Percentiles rank a stretch among this genome's conserved stretches.
Conservation (phyloP, 1,140 invertebrate genomes). For the Panulirus ornatus region DNA sequence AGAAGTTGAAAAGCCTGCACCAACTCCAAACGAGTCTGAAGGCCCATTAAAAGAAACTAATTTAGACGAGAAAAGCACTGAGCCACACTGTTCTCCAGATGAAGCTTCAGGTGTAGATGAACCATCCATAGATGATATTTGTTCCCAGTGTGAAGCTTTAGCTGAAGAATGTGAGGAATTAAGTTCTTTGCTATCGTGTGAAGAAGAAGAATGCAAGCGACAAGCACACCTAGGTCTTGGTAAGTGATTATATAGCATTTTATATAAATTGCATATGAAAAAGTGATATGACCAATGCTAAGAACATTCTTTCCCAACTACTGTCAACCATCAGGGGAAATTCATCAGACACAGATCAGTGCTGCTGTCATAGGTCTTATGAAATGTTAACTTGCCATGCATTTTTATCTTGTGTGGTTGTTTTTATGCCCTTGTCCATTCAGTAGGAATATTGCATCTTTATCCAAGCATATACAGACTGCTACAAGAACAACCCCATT, state of each 20-base stretch:
- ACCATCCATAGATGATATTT: conserved; percentile 74
- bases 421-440: background rate
- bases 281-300: background rate
- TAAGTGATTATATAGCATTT: conserved; percentile 40
- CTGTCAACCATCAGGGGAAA: background rate
- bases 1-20: conserved; percentile 38
- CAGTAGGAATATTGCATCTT: too few species aligned
- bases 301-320: background rate
- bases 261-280: background rate
- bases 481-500: too few species aligned
- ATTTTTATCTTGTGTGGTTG: background rate
- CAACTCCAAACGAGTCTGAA: conserved; percentile 59
- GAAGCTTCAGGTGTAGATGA: conserved; percentile 68
- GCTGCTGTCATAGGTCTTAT: background rate
- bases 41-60: conserved; percentile 50
- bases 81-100: conserved; percentile 58
- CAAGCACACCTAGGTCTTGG: conserved; percentile 72
- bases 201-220: conserved; percentile 75
- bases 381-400: background rate
- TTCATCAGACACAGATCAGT: background rate
- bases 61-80: conserved; percentile 69
- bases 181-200: conserved; percentile 74
- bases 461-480: too few species aligned
- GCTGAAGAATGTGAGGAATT: conserved; percentile 75
- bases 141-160: conserved; percentile 74